Base-by-base conservation (phyloP, 23 tunicate genomes). In the Trididemnum clinides region DNA sequence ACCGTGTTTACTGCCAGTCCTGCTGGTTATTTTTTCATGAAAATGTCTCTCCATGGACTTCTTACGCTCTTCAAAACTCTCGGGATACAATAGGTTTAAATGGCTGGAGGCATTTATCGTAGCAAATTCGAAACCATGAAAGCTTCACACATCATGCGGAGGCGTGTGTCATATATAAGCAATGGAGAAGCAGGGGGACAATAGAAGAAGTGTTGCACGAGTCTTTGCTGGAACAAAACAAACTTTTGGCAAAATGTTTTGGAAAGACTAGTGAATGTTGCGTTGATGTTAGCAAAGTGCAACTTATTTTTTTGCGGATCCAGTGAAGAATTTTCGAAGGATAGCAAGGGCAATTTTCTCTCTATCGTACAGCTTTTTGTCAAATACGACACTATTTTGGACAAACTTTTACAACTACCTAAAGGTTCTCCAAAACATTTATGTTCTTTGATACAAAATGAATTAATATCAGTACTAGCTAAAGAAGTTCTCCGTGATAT, bases 1-100 rank as follows among this genome's bases (percentile, higher is more conserved):
- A 69, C 76, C 38, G 76, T 69, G 76, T 69, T 69, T 69, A 69
- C n/a, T 69, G 76, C n/a, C 38, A 69, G 38, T 37, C 76, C 76
- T 69, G 76, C n/a, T 69, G 76, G 38, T 69, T 69, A 69, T 69
- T 69, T 69, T 69, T 18, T 15, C n/a, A 21, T 33, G 30, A 69
- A 69, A 69, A 69, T 69, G 76, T 37, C 76, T 21, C 38, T 69
- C 76, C 76, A 69, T 10, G 76, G 37, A 69, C 38, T 69, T 69
- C 76, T 30, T 69, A 28, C 30, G 4, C 76, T 29, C 76, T 6
- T 21, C 76, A 69, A 69, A 69, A 69, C 38, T 37, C 76, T 28
- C 6, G 38, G 76, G 76, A 21, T 21, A 69, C 76, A 69, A 69
- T 4, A 21, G 76, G 76, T 69, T 69, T 69, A 21, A 69, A 69